phyloP scores from a whole-genome alignment of 2,888 invertebrate genomes.

The Branchipolynoe longqiensis region DNA sequence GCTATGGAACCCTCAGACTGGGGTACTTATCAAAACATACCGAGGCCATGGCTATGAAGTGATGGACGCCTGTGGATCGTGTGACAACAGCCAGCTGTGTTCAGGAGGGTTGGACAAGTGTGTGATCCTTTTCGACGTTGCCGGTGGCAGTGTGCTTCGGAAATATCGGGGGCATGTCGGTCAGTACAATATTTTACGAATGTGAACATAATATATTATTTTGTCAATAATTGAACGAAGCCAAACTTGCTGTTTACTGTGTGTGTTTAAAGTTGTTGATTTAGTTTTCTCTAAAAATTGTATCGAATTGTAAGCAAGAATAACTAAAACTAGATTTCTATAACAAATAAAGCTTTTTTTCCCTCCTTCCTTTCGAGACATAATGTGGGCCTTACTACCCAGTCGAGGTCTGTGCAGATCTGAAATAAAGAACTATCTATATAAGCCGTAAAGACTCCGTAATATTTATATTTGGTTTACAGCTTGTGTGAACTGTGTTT shows the following conservation, averaged over 20 bases:
- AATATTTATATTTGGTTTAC: slow-evolving; percentile 49
- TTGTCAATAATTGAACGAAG: too few species aligned
- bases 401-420: too few species aligned
- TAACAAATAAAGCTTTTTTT: too few species aligned
- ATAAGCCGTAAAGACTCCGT: too few species aligned
- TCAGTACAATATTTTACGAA: slow-evolving; percentile 65
- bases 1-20: slow-evolving; percentile 95
- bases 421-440: too few species aligned
- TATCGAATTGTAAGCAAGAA: too few species aligned
- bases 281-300: too few species aligned
- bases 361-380: too few species aligned
- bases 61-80: slow-evolving; percentile 85
- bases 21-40: slow-evolving; percentile 84
- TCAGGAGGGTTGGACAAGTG: slow-evolving; percentile 96
- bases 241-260: too few species aligned
- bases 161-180: slow-evolving; percentile 92
- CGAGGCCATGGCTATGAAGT: slow-evolving; percentile 96
- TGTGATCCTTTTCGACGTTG: slow-evolving; percentile 97
- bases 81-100: slow-evolving; percentile 94
- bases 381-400: too few species aligned
- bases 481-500: slow-evolving; percentile 91
- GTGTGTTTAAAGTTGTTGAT: too few species aligned
- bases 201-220: not conserved
- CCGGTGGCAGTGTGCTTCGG: slow-evolving; percentile 91
- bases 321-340: too few species aligned